Base-by-base conservation (phyloP, 2,888 invertebrate genomes). In the Rapana venosa region DNA sequence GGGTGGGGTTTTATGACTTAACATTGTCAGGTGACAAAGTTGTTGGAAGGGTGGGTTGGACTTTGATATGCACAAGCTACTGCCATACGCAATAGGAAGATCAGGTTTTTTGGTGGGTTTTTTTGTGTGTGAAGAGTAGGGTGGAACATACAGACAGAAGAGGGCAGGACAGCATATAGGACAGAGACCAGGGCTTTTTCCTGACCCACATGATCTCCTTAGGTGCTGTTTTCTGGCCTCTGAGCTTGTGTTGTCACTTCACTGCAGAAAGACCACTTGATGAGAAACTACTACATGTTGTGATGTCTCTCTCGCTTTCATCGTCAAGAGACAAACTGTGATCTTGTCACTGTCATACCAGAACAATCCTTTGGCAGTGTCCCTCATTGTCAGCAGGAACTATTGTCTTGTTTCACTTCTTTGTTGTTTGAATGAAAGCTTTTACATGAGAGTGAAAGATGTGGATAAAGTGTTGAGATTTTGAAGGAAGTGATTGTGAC, bases 181-280 rank as follows among this genome's bases (percentile, higher is more conserved):
- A 26, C 81, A 85, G 26, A 85, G 77, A 77, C 20, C 81, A 83
- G 88, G 47, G 74, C n/a, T 56, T 81, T 70, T 77, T 56, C 30
- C 56, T 47, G 47, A 35, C 47, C 87, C 74, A 61, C 26, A 47
- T 58, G 88, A 88, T 88, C 88, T 88, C 88, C 8, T 74, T 47
- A 88, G 88, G 88, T 88, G 88, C 88, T 88, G 88, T 88, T 88
- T 15, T 22, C 81, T 83, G 81, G 32, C 77, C 32, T 79, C 13
- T 6, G 2, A 26, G 77, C 77, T 79, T 32, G 17, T 32, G 32
- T 47, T 47, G n/a, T 13, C 32, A 32, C 32, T 11, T 32, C 15
- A 32, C 77, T 79, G 77, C 32, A 35, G 77, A 32, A 79, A 79
- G 77, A 32, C 77, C 36, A 47, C 30, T 30, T 83, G 26, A 83